Conservation (phyloP, 2,113 vertebrate genomes). For the Channa argus region DNA sequence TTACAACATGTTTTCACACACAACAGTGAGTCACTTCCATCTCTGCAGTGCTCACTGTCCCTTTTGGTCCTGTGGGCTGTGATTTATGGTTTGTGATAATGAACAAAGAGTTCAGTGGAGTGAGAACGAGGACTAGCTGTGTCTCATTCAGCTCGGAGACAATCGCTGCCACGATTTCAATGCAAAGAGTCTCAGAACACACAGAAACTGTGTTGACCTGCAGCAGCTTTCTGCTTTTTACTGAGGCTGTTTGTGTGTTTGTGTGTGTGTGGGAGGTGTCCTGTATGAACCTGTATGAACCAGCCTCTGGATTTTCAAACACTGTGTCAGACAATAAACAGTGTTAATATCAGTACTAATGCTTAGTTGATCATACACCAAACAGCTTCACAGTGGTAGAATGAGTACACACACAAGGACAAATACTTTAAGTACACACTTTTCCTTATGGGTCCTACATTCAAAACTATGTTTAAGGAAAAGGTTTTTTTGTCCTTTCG, state of each 20-base stretch:
- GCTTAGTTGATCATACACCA: too few relatives aligned
- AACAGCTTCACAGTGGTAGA: too few relatives aligned
- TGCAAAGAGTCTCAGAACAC: conserved; percentile 46
- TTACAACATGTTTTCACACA: conserved; percentile 18
- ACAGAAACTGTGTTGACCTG: conserved; percentile 11
- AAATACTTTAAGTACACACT: too few relatives aligned
- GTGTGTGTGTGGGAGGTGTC: neutral
- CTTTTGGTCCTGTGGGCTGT: neutral
- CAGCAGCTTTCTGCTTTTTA: conserved; percentile 41
- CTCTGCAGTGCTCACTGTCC: neutral
- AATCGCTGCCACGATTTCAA: conserved; percentile 36
- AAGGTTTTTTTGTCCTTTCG: too few relatives aligned
- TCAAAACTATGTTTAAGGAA: too few relatives aligned
- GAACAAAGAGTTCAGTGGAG: conserved; percentile 51
- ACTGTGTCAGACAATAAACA: conserved; percentile 10
- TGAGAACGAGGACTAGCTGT: conserved; percentile 21
- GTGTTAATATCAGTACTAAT: neutral
- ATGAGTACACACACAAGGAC: too few relatives aligned
- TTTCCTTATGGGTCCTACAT: too few relatives aligned
- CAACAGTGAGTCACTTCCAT: conserved; percentile 12
- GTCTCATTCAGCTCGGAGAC: conserved; percentile 7
- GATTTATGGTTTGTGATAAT: conserved; percentile 2
- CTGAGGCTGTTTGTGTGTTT: neutral
- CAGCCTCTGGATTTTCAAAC: neutral
- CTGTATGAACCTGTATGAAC: conserved; percentile 13